Conservation (phyloP, 2,113 vertebrate species). For the Anarhynchus alexandrinus region DNA sequence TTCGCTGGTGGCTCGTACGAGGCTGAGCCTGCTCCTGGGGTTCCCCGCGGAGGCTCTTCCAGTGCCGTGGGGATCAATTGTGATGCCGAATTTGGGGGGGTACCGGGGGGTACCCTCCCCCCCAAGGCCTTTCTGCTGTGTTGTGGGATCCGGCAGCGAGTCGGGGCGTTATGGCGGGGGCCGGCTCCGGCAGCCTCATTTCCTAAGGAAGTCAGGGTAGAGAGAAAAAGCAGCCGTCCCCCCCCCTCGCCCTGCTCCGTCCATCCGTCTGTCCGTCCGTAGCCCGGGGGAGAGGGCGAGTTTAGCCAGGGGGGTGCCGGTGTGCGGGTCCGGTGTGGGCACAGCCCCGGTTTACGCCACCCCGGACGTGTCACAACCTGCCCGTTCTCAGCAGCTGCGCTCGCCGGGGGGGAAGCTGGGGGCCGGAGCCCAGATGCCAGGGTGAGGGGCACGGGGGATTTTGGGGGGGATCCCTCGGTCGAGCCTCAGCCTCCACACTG, state of each 20-base stretch:
- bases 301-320: background rate
- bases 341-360: background rate
- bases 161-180: background rate
- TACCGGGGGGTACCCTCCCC: too few relatives aligned
- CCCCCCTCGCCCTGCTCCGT: background rate
- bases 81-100: background rate
- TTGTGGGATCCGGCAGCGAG: background rate
- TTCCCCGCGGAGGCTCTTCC: fast-evolving
- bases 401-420: fast-evolving
- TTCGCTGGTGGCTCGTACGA: fast-evolving
- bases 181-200: background rate
- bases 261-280: background rate
- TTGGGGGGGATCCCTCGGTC: background rate
- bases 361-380: background rate
- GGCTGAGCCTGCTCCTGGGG: background rate
- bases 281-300: background rate
- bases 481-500: background rate
- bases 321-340: background rate
- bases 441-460: background rate
- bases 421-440: fast-evolving
- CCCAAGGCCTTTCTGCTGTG: fast-evolving
- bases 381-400: background rate
- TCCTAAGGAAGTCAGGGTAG: background rate
- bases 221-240: background rate
- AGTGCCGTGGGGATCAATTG: fast-evolving